Percentiles rank a stretch among this genome's conserved stretches.
Conservation (phyloP, 2,797 vertebrate species). For the Buphagus erythrorhynchus region DNA sequence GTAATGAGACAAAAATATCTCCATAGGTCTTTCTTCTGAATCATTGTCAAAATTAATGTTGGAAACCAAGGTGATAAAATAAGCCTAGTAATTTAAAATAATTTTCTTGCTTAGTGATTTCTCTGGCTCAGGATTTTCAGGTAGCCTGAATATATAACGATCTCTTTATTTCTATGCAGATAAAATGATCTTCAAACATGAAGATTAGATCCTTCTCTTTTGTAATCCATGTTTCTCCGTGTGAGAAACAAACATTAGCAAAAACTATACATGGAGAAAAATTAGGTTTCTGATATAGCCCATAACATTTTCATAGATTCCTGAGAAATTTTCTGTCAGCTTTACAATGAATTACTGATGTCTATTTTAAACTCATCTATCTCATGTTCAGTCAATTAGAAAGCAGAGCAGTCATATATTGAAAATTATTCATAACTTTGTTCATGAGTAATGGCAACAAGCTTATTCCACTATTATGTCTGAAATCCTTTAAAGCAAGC, state of each 20-base stretch:
- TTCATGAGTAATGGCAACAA: neutral
- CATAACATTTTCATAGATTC: neutral
- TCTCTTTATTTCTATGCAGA: neutral
- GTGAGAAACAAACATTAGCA: neutral
- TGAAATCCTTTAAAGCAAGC: neutral
- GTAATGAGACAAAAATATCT: neutral
- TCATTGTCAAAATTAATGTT: neutral
- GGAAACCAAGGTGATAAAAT: neutral
- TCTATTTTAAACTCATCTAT: neutral
- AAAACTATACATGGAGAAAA: neutral
- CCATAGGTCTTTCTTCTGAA: neutral
- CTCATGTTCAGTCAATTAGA: neutral
- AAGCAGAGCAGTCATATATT: neutral
- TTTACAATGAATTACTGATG: neutral
- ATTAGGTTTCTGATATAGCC: neutral
- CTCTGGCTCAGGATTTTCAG: neutral
- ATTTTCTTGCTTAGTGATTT: neutral
- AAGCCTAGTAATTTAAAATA: neutral
- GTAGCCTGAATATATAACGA: neutral
- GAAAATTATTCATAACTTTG: constrained; percentile 8
- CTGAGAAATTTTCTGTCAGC: neutral
- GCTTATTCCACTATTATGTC: neutral
- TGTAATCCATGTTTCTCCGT: neutral
- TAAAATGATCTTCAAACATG: neutral
- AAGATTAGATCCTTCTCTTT: neutral